phyloP scores from a whole-genome alignment of 2,888 invertebrate genomes.

The Leptinotarsa rubiginosa region DNA sequence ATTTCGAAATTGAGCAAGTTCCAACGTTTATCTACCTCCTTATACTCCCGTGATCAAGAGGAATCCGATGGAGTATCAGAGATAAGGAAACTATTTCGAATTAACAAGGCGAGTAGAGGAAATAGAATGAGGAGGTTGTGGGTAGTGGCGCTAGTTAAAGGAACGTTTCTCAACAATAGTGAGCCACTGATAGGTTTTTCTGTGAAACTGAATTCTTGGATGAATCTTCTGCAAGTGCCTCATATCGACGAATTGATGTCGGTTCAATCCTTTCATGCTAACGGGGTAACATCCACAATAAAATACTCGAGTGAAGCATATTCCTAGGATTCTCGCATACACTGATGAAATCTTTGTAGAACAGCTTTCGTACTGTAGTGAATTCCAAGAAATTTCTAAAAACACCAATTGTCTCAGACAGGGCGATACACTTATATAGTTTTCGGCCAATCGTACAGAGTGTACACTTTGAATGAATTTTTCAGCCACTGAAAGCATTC shows the following conservation, averaged over 20 bases:
- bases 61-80: neutral
- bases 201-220: neutral
- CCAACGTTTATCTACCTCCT: constrained; percentile 17
- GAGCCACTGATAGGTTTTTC: too few species aligned
- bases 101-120: neutral
- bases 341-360: constrained; percentile 30
- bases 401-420: constrained; percentile 25
- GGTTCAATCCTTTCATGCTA: neutral
- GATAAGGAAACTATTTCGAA: neutral
- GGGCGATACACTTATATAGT: constrained; percentile 4
- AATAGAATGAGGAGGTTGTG: neutral
- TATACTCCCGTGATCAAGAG: neutral
- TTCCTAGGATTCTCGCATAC: constrained; percentile 37
- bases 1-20: constrained; percentile 14
- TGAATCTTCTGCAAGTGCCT: neutral
- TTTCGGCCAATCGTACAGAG: constrained; percentile 1
- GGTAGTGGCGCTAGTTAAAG: too few species aligned
- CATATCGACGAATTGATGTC: neutral
- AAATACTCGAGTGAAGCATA: constrained; percentile 36
- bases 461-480: neutral
- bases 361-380: constrained; percentile 6
- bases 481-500: neutral
- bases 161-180: too few species aligned
- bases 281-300: constrained; percentile 33
- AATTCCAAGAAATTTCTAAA: constrained; percentile 12